These are phyloP conservation scores for Argyresthia albistria DNA, from an alignment of 2,888 invertebrate species.

Conservation along the genomic window DNA sequence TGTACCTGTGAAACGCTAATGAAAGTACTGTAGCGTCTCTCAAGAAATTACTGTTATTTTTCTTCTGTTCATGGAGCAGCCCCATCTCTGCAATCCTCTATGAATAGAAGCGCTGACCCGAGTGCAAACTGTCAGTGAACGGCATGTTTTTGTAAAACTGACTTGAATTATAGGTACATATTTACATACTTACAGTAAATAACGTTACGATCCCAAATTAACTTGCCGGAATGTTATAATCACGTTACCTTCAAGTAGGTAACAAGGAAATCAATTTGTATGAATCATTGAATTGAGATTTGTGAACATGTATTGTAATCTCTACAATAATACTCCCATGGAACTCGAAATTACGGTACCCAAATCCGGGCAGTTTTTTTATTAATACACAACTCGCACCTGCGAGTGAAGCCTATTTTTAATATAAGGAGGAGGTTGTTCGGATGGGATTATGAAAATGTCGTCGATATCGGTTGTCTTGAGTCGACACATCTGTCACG, in stretches of 20 bases:
- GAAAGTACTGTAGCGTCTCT: conserved; percentile 50
- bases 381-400: conserved; percentile 53
- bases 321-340: no score
- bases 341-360: no score
- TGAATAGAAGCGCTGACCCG: no score
- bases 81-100: no score
- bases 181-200: no score
- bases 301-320: no score
- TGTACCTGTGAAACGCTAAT: conserved; percentile 62
- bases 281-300: no score
- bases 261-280: neutral
- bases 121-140: no score
- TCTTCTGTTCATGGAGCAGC: conserved; percentile 18
- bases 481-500: conserved; percentile 61
- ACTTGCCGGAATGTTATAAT: no score
- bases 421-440: conserved; percentile 60
- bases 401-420: conserved; percentile 52
- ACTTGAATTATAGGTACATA: no score
- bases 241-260: neutral
- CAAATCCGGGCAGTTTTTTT: conserved; percentile 18
- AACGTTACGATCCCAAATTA: no score
- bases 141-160: neutral
- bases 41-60: conserved; percentile 44
- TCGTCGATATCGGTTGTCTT: conserved; percentile 67
- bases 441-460: conserved; percentile 68